Base-by-base conservation (phyloP, 2,888 invertebrate genomes). In the Calephelis perditalis region DNA sequence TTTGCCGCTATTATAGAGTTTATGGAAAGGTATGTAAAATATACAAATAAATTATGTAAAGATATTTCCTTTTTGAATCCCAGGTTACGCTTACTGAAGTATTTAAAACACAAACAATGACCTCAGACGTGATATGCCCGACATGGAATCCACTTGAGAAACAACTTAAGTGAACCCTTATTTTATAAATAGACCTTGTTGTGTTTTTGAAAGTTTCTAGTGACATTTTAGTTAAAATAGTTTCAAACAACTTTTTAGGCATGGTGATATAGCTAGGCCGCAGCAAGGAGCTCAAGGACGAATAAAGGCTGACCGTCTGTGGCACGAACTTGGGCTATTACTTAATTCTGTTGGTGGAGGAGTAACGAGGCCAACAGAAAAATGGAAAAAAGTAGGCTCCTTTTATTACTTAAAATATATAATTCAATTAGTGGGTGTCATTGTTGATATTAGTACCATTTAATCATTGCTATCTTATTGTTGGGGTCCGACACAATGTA, bases 281-380 rank as follows among this genome's bases (percentile, higher is more conserved):
- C 67, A 63, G 49, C 62, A 37, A 26, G 67, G 67, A 44, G 58
- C 61, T 40, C 66, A 65, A 58, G 65, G 65, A 36, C 61, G 65
- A 11, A 9, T 65, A 26, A 63, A 59, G 40, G 52, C 60, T 15
- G 66, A 65, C 7, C 59, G 60, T 7, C 49, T 65, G 59, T 66
- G 65, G 66, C 56, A 62, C 15, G 64, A 65, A 43, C 37, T 66
- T 10, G 54, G 57, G 10, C 40, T 46, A 15, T 10, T 61, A 12
- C 61, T 65, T 44, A 65, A 67, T 57, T 62, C 65, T 10, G 36
- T 65, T 56, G 64, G 60, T 55, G 62, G 62, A 61, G 65, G 65
- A 45, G 63, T 67, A 40, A 35, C 11, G 10, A 57, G 11, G 26
- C 43, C 57, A 45, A 44, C 44, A 35, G 60, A 57, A 9, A 60